Evolutionary conservation across 2,113 vertebrate genomes (phyloP).

Genomic region (Mormoops blainvillei): DNA sequence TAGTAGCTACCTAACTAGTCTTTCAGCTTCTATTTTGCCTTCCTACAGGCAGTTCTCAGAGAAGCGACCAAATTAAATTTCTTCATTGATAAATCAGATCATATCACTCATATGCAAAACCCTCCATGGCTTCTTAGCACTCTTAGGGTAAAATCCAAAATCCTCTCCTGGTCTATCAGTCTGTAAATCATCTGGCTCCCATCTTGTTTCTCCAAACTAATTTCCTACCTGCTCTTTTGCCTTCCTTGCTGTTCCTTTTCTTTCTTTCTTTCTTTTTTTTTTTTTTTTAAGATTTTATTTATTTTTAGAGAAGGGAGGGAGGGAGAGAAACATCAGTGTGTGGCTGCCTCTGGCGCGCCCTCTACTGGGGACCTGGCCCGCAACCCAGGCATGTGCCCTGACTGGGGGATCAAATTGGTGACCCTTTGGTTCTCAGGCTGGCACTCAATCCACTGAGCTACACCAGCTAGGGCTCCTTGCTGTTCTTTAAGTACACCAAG

Average conservation of each 20-base stretch:
- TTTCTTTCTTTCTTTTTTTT: too few relatives aligned
- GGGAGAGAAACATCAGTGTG: too few relatives aligned
- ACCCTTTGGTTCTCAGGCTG: too few relatives aligned
- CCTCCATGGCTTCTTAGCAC: not conserved
- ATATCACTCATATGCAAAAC: not conserved
- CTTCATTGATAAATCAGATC: constrained; percentile 10
- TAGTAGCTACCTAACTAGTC: not conserved
- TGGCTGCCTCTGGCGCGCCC: too few relatives aligned
- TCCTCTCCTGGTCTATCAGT: not conserved
- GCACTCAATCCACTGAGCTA: too few relatives aligned
- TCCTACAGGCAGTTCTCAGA: not conserved
- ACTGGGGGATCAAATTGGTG: too few relatives aligned
- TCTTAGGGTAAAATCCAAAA: not conserved
- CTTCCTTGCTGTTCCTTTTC: not conserved
- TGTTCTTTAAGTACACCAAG: not conserved
- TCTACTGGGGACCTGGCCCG: too few relatives aligned
- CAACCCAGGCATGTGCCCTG: too few relatives aligned
- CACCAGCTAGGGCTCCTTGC: too few relatives aligned
- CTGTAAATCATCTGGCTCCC: not conserved
- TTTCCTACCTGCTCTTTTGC: not conserved
- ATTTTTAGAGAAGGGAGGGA: too few relatives aligned
- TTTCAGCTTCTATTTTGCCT: constrained; percentile 26
- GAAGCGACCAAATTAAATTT: not conserved
- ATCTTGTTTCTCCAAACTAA: not conserved
- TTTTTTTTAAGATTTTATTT: too few relatives aligned